These are phyloP conservation scores for Atlantisia rogersi DNA, from an alignment of 2,113 vertebrate genomes.

Conservation along the genomic window DNA sequence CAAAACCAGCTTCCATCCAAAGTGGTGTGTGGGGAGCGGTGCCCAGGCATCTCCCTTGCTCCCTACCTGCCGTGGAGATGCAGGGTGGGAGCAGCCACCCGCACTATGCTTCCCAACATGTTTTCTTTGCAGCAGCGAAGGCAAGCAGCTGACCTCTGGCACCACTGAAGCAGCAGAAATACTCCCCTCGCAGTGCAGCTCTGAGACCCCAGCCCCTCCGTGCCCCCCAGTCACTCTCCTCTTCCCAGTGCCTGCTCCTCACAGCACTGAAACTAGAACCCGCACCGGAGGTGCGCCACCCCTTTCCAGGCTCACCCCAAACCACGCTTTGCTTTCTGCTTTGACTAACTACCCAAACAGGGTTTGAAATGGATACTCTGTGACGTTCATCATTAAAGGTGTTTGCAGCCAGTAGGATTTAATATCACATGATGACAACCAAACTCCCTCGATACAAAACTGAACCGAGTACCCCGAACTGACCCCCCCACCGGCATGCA, in stretches of 20 bases:
- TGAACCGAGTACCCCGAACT: background rate
- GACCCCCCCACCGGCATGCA: background rate
- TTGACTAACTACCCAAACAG: background rate
- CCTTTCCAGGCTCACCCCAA: background rate
- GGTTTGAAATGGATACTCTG: background rate
- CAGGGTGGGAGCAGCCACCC: rapidly evolving
- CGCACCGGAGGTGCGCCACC: rapidly evolving
- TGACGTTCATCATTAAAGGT: background rate
- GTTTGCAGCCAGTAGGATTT: background rate
- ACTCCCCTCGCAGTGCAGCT: rapidly evolving
- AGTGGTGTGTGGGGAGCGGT: rapidly evolving
- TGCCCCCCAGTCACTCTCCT: background rate
- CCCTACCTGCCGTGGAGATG: rapidly evolving
- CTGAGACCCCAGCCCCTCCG: background rate
- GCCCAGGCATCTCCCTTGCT: background rate
- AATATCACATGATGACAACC: background rate
- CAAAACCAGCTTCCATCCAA: background rate
- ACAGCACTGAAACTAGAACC: background rate
- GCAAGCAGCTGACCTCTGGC: background rate
- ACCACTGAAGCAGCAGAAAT: background rate
- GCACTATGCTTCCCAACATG: rapidly evolving
- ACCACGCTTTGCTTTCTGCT: background rate
- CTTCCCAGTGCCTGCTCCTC: background rate
- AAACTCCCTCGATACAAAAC: background rate
- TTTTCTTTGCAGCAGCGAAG: background rate